A percentile compares a stretch with the other conserved stretches of the same genome.
Conservation (phyloP, 1,140 invertebrate species). For the Manduca sexta region DNA sequence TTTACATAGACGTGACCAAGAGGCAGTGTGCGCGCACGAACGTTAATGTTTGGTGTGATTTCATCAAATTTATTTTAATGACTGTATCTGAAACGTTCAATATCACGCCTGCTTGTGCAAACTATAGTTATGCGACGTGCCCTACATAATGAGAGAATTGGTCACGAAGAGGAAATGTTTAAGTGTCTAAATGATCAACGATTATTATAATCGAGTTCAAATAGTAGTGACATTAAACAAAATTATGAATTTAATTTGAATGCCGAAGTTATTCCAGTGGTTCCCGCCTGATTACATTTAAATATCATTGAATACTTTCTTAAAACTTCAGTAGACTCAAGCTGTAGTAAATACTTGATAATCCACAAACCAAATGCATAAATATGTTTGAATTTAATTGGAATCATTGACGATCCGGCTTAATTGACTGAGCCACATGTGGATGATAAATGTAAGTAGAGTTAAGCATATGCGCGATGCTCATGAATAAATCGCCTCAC, state of each 20-base stretch:
- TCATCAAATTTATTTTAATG: constrained; percentile 4
- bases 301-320: too few relatives aligned
- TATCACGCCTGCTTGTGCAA: constrained; percentile 1
- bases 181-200: constrained; percentile 44
- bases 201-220: background rate
- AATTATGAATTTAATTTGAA: constrained; percentile 2
- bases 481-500: constrained; percentile 64
- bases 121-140: constrained; percentile 22
- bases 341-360: too few relatives aligned
- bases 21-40: constrained; percentile 1
- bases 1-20: too few relatives aligned
- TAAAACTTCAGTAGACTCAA: too few relatives aligned
- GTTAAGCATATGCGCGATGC: constrained; percentile 56
- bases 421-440: constrained; percentile 64
- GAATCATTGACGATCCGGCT: constrained; percentile 56
- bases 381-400: too few relatives aligned
- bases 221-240: background rate
- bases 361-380: too few relatives aligned
- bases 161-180: constrained; percentile 36
- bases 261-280: background rate
- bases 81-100: background rate
- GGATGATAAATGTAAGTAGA: constrained; percentile 64
- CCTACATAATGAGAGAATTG: constrained; percentile 34
- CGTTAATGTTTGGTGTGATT: constrained; percentile 4
- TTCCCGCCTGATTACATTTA: too few relatives aligned